Percentiles rank a stretch among this genome's conserved stretches.
Evolutionary conservation across 1,140 invertebrate genomes (phyloP).

Genomic region (Nephila pilipes): DNA sequence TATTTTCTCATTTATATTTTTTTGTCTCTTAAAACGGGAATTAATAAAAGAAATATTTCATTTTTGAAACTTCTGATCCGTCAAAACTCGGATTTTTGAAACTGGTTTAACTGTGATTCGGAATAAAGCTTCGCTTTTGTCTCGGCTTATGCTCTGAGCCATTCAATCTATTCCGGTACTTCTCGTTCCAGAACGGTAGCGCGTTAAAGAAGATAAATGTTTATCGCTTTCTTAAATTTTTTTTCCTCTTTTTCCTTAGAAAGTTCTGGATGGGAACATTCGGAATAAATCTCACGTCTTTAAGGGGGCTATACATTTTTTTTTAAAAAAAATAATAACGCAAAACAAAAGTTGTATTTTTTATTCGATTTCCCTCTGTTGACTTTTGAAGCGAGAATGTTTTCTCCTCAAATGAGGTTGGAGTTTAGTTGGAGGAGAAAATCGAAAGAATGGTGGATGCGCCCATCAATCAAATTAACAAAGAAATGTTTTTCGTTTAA

Average conservation of each 20-base stretch:
- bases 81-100: neutral
- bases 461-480: neutral
- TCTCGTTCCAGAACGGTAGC: neutral
- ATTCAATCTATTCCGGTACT: neutral
- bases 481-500: neutral
- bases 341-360: neutral
- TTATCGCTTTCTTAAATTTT: neutral
- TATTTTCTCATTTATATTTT: too few relatives aligned
- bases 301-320: neutral
- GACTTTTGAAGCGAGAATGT: neutral
- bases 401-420: neutral
- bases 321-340: neutral
- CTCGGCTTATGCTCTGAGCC: neutral
- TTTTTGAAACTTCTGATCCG: too few relatives aligned
- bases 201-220: conserved; percentile 9
- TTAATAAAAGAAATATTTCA: too few relatives aligned
- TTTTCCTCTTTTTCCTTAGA: neutral
- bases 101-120: neutral
- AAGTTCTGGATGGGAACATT: neutral
- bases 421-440: too few relatives aligned
- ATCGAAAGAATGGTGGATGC: neutral
- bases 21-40: too few relatives aligned
- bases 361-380: neutral
- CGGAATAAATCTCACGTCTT: neutral
- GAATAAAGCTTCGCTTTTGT: neutral